A percentile compares a stretch with the other conserved stretches of the same genome.
phyloP scores from a whole-genome alignment of 2,113 vertebrate species.

The Haplotaxodon microlepis region DNA sequence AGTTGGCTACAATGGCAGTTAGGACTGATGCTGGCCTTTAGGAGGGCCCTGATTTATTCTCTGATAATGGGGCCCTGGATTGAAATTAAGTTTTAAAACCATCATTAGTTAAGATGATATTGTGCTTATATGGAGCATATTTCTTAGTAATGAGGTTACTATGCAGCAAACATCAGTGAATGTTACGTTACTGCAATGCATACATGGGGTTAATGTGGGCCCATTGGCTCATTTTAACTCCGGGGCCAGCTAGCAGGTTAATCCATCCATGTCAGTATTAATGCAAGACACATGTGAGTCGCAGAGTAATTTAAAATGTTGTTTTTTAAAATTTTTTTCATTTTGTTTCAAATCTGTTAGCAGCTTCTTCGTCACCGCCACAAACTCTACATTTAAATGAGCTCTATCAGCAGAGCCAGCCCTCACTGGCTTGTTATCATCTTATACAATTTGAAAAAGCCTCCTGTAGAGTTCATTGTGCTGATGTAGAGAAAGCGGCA shows the following conservation, averaged over 20 bases:
- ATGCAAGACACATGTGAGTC: background rate
- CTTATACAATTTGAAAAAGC: background rate
- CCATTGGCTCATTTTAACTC: background rate
- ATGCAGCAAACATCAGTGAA: background rate
- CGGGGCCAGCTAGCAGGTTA: background rate
- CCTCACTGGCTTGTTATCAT: background rate
- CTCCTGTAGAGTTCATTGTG: background rate
- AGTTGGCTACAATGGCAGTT: background rate
- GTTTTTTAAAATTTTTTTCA: fast-evolving
- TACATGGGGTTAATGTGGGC: background rate
- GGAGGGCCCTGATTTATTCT: background rate
- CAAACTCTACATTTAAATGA: background rate
- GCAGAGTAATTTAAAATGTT: background rate
- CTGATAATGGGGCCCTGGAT: background rate
- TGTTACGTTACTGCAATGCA: background rate
- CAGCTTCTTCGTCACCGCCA: background rate
- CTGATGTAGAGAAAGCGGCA: background rate
- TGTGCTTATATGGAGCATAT: background rate
- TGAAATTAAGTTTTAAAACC: background rate
- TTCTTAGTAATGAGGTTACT: background rate
- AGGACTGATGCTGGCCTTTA: background rate
- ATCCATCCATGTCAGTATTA: background rate
- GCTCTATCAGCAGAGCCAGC: background rate
- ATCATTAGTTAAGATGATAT: background rate
- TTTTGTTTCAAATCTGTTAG: background rate